Percentiles rank a stretch among this genome's conserved stretches.
phyloP scores from a whole-genome alignment of 23 tunicate species.

The Halocynthia aurantium region DNA sequence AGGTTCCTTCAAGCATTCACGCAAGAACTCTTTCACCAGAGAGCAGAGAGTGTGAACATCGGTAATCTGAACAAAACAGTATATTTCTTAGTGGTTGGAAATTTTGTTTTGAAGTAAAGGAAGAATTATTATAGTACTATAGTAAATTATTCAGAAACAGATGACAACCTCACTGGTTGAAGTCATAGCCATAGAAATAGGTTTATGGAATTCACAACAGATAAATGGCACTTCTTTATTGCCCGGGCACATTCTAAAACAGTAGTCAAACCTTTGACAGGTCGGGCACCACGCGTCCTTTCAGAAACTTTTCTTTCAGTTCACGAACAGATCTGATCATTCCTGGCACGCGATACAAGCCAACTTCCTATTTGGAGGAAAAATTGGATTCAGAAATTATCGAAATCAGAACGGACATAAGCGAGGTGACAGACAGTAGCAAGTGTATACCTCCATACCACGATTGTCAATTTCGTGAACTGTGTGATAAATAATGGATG shows the following conservation, averaged over 20 bases:
- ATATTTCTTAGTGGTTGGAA: too few relatives aligned
- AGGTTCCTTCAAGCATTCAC: conserved; percentile 65
- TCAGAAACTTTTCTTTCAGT: conserved; percentile 56
- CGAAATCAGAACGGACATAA: neutral
- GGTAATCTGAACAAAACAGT: conserved; percentile 11
- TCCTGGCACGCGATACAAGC: conserved; percentile 63
- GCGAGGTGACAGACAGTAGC: neutral
- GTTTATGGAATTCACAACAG: too few relatives aligned
- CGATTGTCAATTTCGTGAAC: conserved; percentile 85
- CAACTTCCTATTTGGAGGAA: conserved; percentile 11
- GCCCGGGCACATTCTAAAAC: neutral
- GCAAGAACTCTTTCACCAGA: conserved; percentile 79
- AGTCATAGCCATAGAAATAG: too few relatives aligned
- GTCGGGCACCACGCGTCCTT: conserved; percentile 60
- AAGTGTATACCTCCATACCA: conserved; percentile 37
- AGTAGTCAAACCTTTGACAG: conserved; percentile 29
- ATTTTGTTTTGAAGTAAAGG: too few relatives aligned
- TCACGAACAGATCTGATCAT: conserved; percentile 66
- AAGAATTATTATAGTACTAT: too few relatives aligned
- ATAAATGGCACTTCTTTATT: neutral
- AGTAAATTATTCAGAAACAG: too few relatives aligned
- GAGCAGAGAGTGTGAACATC: conserved; percentile 88
- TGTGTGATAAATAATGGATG: conserved; percentile 87
- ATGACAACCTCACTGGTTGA: too few relatives aligned
- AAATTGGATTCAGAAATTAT: neutral